These are phyloP conservation scores for Magallana nippona DNA, from an alignment of 2,888 invertebrate species.

Conservation along the genomic window DNA sequence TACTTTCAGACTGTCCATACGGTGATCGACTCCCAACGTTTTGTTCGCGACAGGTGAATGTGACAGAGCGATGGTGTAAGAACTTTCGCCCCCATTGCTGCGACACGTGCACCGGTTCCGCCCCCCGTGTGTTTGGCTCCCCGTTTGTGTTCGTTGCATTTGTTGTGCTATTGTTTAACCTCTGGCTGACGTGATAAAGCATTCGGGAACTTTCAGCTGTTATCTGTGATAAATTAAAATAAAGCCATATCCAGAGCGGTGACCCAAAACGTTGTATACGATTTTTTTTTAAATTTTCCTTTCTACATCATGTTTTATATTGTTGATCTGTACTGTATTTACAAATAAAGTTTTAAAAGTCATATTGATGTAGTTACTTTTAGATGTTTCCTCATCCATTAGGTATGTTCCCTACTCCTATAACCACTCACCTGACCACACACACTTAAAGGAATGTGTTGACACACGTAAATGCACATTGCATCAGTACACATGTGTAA, in stretches of 20 bases:
- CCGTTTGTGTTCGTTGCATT: background rate
- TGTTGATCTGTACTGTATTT: no score
- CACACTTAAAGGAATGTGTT: no score
- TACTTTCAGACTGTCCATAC: slow-evolving; percentile 51
- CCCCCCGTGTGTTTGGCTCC: background rate
- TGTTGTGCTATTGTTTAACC: background rate
- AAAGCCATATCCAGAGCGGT: background rate
- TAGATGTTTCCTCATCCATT: no score
- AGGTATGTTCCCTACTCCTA: no score
- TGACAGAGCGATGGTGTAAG: slow-evolving; percentile 48
- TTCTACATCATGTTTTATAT: no score
- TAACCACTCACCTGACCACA: no score
- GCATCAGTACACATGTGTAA: no score
- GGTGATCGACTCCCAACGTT: slow-evolving; percentile 58
- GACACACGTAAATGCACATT: no score
- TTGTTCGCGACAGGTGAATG: slow-evolving; percentile 54
- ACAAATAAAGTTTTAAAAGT: no score
- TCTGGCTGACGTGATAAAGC: background rate
- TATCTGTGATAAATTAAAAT: slow-evolving; percentile 18
- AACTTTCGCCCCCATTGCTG: slow-evolving; percentile 51
- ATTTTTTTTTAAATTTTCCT: no score
- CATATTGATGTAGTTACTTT: no score
- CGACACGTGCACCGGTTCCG: slow-evolving; percentile 43
- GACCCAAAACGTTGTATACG: background rate
- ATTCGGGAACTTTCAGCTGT: background rate